Base-by-base conservation (phyloP, 2,888 invertebrate genomes). In the Lithophane semibrunnea region DNA sequence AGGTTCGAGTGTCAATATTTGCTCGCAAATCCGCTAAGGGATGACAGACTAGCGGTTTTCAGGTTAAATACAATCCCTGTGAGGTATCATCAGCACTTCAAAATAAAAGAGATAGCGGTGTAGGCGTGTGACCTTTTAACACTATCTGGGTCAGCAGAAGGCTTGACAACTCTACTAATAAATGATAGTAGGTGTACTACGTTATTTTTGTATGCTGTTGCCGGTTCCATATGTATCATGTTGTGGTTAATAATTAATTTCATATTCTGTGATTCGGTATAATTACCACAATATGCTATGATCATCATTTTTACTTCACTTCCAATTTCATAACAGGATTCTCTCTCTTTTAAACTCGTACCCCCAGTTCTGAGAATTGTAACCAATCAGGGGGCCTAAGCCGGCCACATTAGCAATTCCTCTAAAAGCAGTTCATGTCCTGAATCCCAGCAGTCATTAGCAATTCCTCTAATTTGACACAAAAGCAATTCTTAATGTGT, bases 81-180 rank as follows among this genome's bases (percentile, higher is more conserved):
- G 52, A 65, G 61, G 64, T 68, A 71, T 70, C 29, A 71, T 80
- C 80, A 83, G 58, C 69, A 73, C 60, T 79, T 56, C 52, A 49
- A 79, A 75, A 81, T 71, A 72, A 82, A 80, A 80, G 66, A 58
- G 61, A 72, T 67, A 65, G 56, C 66, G 16, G 49, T 67, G 61
- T 77, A 42, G 21, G 52, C 47, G 44, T 49, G 65, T 82, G 82
- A 82, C 80, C 80, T 82, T 82, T 63, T n/a, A 58, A 54, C 66
- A n/a, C 24, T 67, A 77, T 82, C 67, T 80, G 16, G 80, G 80
- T 80, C 80, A 81, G 75, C 61, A 80, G 71, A 67, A 71, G 71
- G 82, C 77, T 82, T 80, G 82, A 77, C 66, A 82, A 77, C 61
- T 77, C 61, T 44, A 4, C 78, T 73, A 73, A 66, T 79, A 79